Base-by-base conservation (phyloP, 2,113 vertebrate genomes). In the Mastomys coucha region DNA sequence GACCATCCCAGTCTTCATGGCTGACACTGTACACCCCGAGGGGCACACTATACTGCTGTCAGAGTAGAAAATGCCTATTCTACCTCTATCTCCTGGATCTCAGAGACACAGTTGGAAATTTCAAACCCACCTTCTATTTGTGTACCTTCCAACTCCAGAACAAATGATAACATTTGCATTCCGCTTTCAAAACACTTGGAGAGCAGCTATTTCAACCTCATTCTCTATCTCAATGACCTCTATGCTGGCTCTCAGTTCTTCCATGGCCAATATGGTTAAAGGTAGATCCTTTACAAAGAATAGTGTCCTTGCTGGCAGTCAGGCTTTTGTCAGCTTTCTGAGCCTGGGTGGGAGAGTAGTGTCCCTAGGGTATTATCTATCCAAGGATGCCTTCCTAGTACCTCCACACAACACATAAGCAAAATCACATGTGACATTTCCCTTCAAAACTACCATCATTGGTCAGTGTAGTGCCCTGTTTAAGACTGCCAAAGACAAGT, bases 111-210 rank as follows among this genome's bases (percentile, higher is more conserved):
- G 0, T 8, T 49, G 53, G 26, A 87, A 88, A 89, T 28, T n/a
- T 90, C 58, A 14, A 51, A 76, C 65, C 51, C 16, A 17, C 39
- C 28, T 95, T 65, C 65, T 81, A 28, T 91, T 49, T 86, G 4
- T 86, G 77, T 39, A 56, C 65, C 2, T 11, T 76, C 49, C 42
- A 65, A 86, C 81, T 72, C 89, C 65, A 56, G 67, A 95, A 82
- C 28, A 39, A 67, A 91, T 4, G 4, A 80, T 33, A 56, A 33
- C 22, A 45, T 81, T 42, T 77, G 26, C 80, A 77, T 51, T 94
- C 91, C 76, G 87, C 82, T 89, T 93, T 89, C 86, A 85, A 91
- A 97, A 93, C 53, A 51, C 69, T 58, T 86, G 76, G 73, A 82
- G 73, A 93, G 58, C 31, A 24, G 28, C 86, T 72, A 89, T 45